Percentiles rank a stretch among this genome's conserved stretches.
Evolutionary conservation across 2,113 vertebrate species (phyloP).

Genomic region (Gavialis gangeticus): DNA sequence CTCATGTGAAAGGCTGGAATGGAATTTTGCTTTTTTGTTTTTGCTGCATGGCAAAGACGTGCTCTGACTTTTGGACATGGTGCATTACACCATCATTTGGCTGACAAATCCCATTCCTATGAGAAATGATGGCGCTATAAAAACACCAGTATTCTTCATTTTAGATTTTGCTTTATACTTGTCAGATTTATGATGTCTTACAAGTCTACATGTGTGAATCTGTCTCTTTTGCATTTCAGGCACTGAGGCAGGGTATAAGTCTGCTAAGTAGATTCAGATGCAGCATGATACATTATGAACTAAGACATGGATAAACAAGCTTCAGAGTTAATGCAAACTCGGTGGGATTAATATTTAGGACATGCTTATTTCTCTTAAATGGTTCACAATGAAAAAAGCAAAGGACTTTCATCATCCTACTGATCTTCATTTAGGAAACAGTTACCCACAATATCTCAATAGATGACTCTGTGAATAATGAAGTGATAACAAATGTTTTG

Average conservation of each 20-base stretch:
- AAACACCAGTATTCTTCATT: background rate
- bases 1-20: conserved; percentile 58
- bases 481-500: conserved; percentile 20
- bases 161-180: conserved; percentile 36
- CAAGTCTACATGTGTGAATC: conserved; percentile 36
- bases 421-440: background rate
- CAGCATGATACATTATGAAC: background rate
- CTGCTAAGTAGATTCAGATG: background rate
- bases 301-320: background rate
- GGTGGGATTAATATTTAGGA: background rate
- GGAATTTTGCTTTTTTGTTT: conserved; percentile 51
- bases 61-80: conserved; percentile 16
- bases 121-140: conserved; percentile 16
- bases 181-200: conserved; percentile 30
- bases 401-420: background rate
- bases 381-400: background rate
- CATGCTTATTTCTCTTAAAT: conserved; percentile 21
- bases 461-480: conserved; percentile 6
- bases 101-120: conserved; percentile 5
- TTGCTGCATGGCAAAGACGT: conserved; percentile 16
- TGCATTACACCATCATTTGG: background rate
- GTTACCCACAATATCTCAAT: background rate
- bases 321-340: conserved; percentile 17
- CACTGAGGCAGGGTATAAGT: background rate
- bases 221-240: background rate